A percentile compares a stretch with the other conserved stretches of the same genome.
These are phyloP conservation scores for Oscheius sp. DNA, from an alignment of 2,888 invertebrate genomes.

Conservation along the genomic window DNA sequence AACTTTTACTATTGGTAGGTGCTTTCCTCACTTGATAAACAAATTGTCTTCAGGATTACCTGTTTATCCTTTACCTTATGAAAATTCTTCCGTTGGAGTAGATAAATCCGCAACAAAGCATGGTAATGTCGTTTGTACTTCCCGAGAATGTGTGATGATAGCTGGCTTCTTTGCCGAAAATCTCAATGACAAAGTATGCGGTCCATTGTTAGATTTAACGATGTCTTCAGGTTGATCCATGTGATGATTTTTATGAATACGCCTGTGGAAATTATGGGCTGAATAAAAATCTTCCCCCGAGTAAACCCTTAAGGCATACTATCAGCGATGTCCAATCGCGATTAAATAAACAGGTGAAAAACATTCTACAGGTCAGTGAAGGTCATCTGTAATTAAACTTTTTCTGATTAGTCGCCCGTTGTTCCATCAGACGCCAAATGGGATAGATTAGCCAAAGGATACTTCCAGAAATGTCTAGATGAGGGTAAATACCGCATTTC, in stretches of 20 bases:
- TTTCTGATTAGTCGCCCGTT: slow-evolving; percentile 44
- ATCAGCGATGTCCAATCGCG: slow-evolving; percentile 67
- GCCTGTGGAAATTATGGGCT: slow-evolving; percentile 71
- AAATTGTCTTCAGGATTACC: slow-evolving; percentile 43
- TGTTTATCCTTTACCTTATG: slow-evolving; percentile 47
- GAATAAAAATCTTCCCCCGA: slow-evolving; percentile 64
- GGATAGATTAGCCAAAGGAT: slow-evolving; percentile 65
- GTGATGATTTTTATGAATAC: slow-evolving; percentile 71
- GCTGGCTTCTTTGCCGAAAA: slow-evolving; percentile 68
- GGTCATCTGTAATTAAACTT: not conserved
- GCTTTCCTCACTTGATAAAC: not conserved
- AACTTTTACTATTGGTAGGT: slow-evolving; percentile 56
- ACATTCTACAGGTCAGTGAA: slow-evolving; percentile 51
- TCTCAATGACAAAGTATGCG: slow-evolving; percentile 64
- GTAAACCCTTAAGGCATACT: slow-evolving; percentile 67
- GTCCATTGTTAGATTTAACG: not conserved
- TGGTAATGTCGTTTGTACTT: slow-evolving; percentile 66
- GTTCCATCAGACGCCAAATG: slow-evolving; percentile 55
- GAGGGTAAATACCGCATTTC: slow-evolving; percentile 57
- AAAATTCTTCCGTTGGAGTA: slow-evolving; percentile 56
- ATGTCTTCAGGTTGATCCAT: slow-evolving; percentile 61
- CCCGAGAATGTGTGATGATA: slow-evolving; percentile 64
- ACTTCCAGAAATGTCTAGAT: slow-evolving; percentile 69
- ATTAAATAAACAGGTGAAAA: slow-evolving; percentile 67
- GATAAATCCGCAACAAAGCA: slow-evolving; percentile 56